A percentile compares a stretch with the other conserved stretches of the same genome.
Evolutionary conservation across 2,797 vertebrate species (phyloP).

Genomic region (Phylloscopus collybita): DNA sequence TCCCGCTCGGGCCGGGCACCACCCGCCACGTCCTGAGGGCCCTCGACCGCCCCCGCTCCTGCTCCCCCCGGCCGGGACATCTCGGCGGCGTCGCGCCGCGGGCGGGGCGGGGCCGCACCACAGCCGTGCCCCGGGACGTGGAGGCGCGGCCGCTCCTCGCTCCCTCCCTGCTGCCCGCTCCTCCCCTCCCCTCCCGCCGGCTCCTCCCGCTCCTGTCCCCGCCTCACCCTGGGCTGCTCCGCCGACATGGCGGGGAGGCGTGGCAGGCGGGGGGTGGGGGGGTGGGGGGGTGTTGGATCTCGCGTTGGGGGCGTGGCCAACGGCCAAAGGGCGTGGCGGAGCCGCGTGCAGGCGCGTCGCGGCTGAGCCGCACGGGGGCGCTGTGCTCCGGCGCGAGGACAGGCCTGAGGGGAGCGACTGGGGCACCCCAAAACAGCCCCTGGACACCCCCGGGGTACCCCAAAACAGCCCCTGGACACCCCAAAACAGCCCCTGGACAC

Average conservation of each 20-base stretch:
- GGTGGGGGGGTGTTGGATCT: no score
- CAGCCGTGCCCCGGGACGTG: not conserved
- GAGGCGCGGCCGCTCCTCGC: not conserved
- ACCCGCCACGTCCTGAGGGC: not conserved
- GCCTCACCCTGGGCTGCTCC: not conserved
- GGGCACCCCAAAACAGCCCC: no score
- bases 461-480: no score
- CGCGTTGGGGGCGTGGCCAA: not conserved
- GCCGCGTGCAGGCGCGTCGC: not conserved
- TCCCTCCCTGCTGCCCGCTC: not conserved
- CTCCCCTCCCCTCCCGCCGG: not conserved
- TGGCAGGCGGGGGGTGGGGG: no score
- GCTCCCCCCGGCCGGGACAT: not conserved
- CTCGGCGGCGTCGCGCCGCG: not conserved
- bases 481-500: not conserved
- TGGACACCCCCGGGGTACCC: not conserved
- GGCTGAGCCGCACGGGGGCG: not conserved
- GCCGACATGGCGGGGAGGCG: not conserved
- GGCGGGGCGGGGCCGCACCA: no score
- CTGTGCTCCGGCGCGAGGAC: not conserved
- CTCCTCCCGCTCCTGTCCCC: not conserved
- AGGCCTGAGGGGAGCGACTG: not conserved
- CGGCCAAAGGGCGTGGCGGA: not conserved
- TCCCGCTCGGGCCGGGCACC: not conserved
- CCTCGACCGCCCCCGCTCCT: rapidly evolving